Conservation (phyloP, 2,113 vertebrate species). For the Clupea harengus region DNA sequence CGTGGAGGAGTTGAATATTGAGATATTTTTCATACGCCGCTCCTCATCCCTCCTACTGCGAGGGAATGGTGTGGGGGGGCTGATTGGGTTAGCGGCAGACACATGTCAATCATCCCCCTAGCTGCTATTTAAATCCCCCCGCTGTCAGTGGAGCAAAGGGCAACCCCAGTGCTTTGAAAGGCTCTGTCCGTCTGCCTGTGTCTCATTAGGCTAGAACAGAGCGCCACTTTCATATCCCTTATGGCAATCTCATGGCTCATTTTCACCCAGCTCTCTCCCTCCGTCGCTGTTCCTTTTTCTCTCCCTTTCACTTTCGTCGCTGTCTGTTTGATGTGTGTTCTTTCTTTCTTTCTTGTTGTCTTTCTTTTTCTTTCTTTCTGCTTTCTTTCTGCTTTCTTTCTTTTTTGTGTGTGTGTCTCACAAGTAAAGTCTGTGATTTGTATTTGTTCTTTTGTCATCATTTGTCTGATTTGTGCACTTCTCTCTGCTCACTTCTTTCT, state of each 20-base stretch:
- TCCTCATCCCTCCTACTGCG: neutral
- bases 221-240: conserved; percentile 44
- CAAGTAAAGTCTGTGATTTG: neutral
- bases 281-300: neutral
- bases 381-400: conserved; percentile 18
- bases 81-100: conserved; percentile 22
- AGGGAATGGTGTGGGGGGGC: neutral
- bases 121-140: conserved; percentile 8
- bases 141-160: conserved; percentile 19
- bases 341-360: conserved; percentile 39
- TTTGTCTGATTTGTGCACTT: conserved; percentile 26
- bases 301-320: neutral
- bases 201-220: conserved; percentile 34
- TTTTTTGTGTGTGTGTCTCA: conserved; percentile 37
- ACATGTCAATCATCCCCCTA: conserved; percentile 23
- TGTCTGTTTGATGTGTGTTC: conserved; percentile 11
- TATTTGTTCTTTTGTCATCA: neutral
- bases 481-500: neutral
- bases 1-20: neutral
- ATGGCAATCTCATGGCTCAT: conserved; percentile 23
- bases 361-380: neutral
- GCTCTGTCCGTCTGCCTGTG: conserved; percentile 24
- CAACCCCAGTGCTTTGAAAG: conserved; percentile 48
- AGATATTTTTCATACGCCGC: conserved; percentile 27
- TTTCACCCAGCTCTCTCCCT: conserved; percentile 38